A percentile compares a stretch with the other conserved stretches of the same genome.
phyloP scores from a whole-genome alignment of 2,113 vertebrate species.

The Mus pahari region DNA sequence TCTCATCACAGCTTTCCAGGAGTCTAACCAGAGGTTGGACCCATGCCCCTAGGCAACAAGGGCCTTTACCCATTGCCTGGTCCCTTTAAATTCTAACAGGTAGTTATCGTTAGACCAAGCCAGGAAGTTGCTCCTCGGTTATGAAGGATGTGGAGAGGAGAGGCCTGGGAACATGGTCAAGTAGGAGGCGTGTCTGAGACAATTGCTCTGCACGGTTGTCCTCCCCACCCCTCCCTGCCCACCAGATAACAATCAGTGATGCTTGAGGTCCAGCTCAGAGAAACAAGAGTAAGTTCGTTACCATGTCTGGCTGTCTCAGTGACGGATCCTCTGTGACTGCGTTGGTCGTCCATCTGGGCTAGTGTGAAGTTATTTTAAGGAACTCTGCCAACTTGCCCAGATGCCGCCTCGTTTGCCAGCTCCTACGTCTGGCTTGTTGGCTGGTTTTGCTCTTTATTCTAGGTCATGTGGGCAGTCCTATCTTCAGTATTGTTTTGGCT shows the following conservation, averaged over 20 bases:
- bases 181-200: neutral
- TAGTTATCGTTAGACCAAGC: neutral
- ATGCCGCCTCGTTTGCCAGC: constrained; percentile 17
- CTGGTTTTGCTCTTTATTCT: constrained; percentile 47
- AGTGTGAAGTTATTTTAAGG: constrained; percentile 46
- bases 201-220: neutral
- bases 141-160: neutral
- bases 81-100: neutral
- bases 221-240: neutral
- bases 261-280: neutral
- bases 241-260: neutral
- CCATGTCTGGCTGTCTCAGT: neutral
- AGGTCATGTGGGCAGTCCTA: constrained; percentile 13
- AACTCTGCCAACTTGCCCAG: constrained; percentile 62
- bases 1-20: neutral
- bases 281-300: neutral
- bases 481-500: constrained; percentile 17
- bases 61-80: neutral
- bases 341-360: neutral
- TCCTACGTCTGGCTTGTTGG: constrained; percentile 40
- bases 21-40: neutral
- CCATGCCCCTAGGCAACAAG: no score
- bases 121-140: neutral
- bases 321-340: neutral
- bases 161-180: neutral